Conservation (phyloP, 2,113 vertebrate genomes). For the Osmerus eperlanus region DNA sequence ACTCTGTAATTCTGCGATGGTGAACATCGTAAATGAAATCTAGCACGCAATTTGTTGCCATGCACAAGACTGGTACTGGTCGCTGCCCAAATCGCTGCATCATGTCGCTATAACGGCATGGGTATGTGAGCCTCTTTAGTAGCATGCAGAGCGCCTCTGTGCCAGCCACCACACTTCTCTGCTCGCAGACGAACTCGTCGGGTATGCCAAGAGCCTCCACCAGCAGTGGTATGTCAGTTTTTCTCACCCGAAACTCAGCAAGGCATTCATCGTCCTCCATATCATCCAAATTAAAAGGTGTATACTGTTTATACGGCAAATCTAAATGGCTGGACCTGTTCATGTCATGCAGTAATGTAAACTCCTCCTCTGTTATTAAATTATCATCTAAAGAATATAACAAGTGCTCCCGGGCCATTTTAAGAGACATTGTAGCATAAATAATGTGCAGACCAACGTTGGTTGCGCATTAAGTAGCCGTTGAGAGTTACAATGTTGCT, state of each 20-base stretch:
- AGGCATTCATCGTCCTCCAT: not conserved
- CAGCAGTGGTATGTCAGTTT: not conserved
- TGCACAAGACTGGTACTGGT: not conserved
- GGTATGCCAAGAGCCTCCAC: not conserved
- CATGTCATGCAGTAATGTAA: not conserved
- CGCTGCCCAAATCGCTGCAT: slow-evolving; percentile 2
- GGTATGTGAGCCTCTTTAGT: not conserved
- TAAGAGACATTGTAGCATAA: not conserved
- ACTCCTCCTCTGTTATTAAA: not conserved
- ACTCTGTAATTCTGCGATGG: not conserved
- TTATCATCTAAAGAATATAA: not conserved
- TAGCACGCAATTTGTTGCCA: not conserved
- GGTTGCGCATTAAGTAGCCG: too few relatives aligned
- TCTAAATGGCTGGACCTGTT: slow-evolving; percentile 3
- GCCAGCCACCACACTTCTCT: not conserved
- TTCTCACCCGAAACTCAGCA: not conserved
- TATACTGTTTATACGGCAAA: not conserved
- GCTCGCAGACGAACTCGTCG: not conserved
- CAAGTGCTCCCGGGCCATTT: not conserved
- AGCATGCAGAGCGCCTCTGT: slow-evolving; percentile 1
- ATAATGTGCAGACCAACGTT: too few relatives aligned
- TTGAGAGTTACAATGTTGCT: too few relatives aligned
- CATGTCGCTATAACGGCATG: not conserved
- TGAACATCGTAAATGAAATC: not conserved
- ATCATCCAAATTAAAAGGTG: not conserved